A percentile compares a stretch with the other conserved stretches of the same genome.
phyloP scores from a whole-genome alignment of 1,140 invertebrate genomes.

The Palaemon carinicauda region DNA sequence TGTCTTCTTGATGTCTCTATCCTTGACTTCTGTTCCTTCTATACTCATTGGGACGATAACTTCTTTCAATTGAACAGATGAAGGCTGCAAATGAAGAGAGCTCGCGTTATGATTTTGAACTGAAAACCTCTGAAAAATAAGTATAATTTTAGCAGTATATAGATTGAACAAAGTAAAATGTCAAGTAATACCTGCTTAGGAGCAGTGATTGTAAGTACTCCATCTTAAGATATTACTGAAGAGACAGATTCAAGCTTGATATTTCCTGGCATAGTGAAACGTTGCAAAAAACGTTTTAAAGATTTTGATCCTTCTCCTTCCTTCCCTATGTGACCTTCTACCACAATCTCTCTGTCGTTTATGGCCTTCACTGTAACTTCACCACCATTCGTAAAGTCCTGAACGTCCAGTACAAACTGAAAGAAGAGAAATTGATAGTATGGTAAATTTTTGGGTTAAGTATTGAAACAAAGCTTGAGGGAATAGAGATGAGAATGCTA shows the following conservation, averaged over 20 bases:
- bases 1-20: too few species aligned
- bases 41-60: too few species aligned
- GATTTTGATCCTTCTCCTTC: neutral
- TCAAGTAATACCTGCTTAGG: neutral
- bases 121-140: too few species aligned
- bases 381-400: slow-evolving; percentile 35
- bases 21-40: too few species aligned
- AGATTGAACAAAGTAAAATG: neutral
- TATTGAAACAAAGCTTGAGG: too few species aligned
- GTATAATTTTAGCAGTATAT: neutral
- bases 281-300: slow-evolving; percentile 78
- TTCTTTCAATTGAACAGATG: too few species aligned
- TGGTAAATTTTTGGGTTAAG: neutral
- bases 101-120: too few species aligned
- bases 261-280: slow-evolving; percentile 73
- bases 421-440: neutral
- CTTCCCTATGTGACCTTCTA: neutral
- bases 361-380: slow-evolving; percentile 27
- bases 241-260: slow-evolving; percentile 72
- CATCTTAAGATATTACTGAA: slow-evolving; percentile 45
- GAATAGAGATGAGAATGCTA: too few species aligned
- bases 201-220: slow-evolving; percentile 64
- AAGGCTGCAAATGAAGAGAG: too few species aligned
- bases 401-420: slow-evolving; percentile 44
- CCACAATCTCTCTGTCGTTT: slow-evolving; percentile 32